These are phyloP conservation scores for Rhipidura dahli DNA, from an alignment of 2,113 vertebrate genomes.

Conservation along the genomic window DNA sequence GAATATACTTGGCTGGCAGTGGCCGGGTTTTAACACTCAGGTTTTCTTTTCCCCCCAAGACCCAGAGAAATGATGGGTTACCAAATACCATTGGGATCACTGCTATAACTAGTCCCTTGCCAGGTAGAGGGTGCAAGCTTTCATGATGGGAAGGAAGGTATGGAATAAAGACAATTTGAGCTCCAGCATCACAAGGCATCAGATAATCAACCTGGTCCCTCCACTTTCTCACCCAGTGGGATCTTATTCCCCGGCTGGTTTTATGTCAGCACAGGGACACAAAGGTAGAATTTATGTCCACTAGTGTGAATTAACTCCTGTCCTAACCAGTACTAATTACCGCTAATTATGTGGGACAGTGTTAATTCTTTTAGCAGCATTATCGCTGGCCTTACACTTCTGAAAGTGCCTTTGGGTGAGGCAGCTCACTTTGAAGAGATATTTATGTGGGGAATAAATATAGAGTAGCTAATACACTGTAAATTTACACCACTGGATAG, in stretches of 20 bases:
- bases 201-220: neutral
- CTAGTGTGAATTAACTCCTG: slow-evolving; percentile 45
- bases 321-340: slow-evolving; percentile 53
- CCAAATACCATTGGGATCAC: neutral
- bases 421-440: slow-evolving; percentile 27
- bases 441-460: slow-evolving; percentile 55
- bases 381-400: slow-evolving; percentile 40
- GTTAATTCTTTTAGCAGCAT: slow-evolving; percentile 39
- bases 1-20: neutral
- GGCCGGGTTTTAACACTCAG: neutral
- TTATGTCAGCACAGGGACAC: neutral
- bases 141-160: neutral
- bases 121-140: neutral
- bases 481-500: neutral
- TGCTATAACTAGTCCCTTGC: neutral
- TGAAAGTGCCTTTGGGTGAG: slow-evolving; percentile 48
- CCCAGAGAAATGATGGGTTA: neutral
- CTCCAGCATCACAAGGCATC: neutral
- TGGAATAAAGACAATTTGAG: neutral
- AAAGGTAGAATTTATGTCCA: slow-evolving; percentile 23
- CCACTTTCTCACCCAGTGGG: neutral
- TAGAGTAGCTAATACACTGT: slow-evolving; percentile 4
- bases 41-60: neutral
- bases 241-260: neutral
- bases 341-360: slow-evolving; percentile 30